Conservation (phyloP, 2,888 invertebrate genomes). For the Ormyrus rosae region DNA sequence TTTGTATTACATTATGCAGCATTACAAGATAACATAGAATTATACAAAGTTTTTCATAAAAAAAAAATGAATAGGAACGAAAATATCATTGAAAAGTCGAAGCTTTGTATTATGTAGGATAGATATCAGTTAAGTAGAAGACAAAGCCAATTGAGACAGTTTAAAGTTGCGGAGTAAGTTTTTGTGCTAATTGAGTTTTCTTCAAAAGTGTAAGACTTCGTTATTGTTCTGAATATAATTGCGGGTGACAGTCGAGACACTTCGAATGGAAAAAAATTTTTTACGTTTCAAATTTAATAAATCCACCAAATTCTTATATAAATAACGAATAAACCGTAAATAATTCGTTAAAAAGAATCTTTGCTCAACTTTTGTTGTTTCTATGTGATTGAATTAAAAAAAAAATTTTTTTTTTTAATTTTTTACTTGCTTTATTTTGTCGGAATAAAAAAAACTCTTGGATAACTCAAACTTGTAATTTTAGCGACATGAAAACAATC, state of each 20-base stretch:
- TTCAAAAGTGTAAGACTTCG: background rate
- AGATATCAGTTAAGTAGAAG: background rate
- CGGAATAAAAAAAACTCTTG: too few relatives aligned
- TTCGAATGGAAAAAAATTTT: background rate
- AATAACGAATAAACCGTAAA: background rate
- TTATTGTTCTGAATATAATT: background rate
- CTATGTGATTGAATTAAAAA: too few relatives aligned
- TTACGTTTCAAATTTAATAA: background rate
- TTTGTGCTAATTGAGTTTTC: slow-evolving; percentile 4
- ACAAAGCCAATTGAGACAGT: background rate
- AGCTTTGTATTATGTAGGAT: background rate
- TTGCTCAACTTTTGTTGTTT: too few relatives aligned
- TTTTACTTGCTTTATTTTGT: too few relatives aligned
- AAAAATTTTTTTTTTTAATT: too few relatives aligned
- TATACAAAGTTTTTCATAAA: background rate
- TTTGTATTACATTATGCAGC: too few relatives aligned
- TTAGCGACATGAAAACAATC: too few relatives aligned
- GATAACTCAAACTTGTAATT: too few relatives aligned
- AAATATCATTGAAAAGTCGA: background rate
- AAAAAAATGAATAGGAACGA: background rate
- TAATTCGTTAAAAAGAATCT: background rate
- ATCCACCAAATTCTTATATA: background rate
- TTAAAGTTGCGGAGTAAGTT: background rate
- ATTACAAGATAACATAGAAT: too few relatives aligned
- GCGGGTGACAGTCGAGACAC: background rate